phyloP scores from a whole-genome alignment of 2,888 invertebrate species.

The Drosophila fulvimacula region DNA sequence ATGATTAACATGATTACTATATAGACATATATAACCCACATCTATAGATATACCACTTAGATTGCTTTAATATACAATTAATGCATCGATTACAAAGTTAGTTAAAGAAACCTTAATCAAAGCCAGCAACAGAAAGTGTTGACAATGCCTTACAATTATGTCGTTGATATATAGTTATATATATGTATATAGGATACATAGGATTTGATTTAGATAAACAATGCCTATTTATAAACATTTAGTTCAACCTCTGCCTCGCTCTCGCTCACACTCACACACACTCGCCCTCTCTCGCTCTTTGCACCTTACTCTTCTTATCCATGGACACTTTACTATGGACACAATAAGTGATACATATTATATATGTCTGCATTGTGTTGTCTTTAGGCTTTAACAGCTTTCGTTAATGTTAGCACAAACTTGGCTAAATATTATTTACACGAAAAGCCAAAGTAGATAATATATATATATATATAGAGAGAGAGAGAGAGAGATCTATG shows the following conservation, averaged over 20 bases:
- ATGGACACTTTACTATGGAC: constrained; percentile 20
- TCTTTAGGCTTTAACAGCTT: neutral
- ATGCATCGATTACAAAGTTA: neutral
- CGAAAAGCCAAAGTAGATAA: constrained; percentile 6
- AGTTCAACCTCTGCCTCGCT: neutral
- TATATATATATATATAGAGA: constrained; percentile 19
- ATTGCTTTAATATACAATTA: neutral
- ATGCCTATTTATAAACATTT: neutral
- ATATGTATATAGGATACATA: neutral
- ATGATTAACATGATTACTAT: neutral
- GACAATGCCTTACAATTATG: constrained; percentile 2
- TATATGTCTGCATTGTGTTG: constrained; percentile 1
- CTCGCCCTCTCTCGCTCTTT: neutral
- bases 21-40: neutral
- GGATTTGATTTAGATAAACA: constrained; percentile 1
- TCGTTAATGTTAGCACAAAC: constrained; percentile 10
- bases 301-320: constrained; percentile 41
- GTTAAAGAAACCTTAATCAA: constrained; percentile 4
- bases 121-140: constrained; percentile 1
- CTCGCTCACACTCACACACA: neutral
- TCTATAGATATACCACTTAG: neutral
- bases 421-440: constrained; percentile 41
- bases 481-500: neutral
- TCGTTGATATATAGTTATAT: constrained; percentile 4
- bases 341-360: constrained; percentile 3